Evolutionary conservation across 2,113 vertebrate genomes (phyloP), one percentile per base, ranked within the genome.

Genomic region (Addax nasomaculatus): DNA sequence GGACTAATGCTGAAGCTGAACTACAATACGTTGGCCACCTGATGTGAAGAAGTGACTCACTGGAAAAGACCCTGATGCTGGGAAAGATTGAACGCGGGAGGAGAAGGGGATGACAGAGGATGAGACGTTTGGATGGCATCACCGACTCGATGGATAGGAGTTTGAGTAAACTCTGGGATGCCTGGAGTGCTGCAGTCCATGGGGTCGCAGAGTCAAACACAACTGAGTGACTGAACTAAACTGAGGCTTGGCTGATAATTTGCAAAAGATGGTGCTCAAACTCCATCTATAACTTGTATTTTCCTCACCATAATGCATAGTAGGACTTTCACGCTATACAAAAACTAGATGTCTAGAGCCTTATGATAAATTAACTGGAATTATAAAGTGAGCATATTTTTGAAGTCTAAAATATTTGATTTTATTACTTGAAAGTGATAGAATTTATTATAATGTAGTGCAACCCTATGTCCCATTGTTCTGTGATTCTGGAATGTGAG

Each of bases 1-100:
- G n/a, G 64, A 70, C n/a, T 70, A 6, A 70, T 36, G n/a, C 9
- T 36, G n/a, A 70, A 36, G n/a, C n/a, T 21, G 2, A 70, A 23
- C n/a, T 23, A 19, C 64, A 70, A 36, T 23, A 70, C 8, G 1
- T 70, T 11, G 17, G n/a, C n/a, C n/a, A 70, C 64, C 9, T 70
- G n/a, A 70, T 23, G 4, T 2, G 9, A 70, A 70, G 64, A 21
- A 23, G 17, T 36, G 19, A 36, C 64, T 23, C 64, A 36, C 9
- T 70, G n/a, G n/a, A 36, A 70, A 70, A 70, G 19, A 36, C 64
- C 64, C n/a, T 70, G n/a, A 36, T 36, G 64, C 64, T 36, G 17
- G 64, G 19, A 70, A 23, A 23, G 64, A 70, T 3, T 70, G n/a
- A 12, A 12, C 0, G 17, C 0, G 0, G 64, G 19, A 36, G 64